These are phyloP conservation scores for Melanotus villosus DNA, from an alignment of 2,888 invertebrate species.

Conservation along the genomic window DNA sequence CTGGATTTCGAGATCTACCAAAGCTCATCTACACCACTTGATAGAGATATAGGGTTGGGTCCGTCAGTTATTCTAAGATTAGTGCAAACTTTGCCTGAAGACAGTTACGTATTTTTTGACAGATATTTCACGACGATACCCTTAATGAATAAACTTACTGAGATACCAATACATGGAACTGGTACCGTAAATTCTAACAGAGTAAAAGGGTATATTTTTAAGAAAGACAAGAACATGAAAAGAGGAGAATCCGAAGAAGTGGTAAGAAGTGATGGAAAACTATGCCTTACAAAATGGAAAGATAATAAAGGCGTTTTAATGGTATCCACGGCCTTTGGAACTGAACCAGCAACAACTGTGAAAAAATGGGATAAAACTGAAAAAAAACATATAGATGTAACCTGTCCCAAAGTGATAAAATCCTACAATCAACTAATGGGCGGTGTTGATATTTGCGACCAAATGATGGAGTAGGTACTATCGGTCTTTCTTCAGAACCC, in stretches of 20 bases:
- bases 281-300: not conserved
- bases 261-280: not conserved
- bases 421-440: not conserved
- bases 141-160: conserved; percentile 36
- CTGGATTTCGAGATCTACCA: not conserved
- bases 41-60: conserved; percentile 47
- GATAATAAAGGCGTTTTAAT: not conserved
- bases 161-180: not conserved
- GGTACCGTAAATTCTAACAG: not conserved
- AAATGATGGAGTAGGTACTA: conserved; percentile 1
- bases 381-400: not conserved
- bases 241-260: not conserved
- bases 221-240: not conserved
- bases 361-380: not conserved
- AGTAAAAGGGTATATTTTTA: conserved; percentile 1
- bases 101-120: conserved; percentile 50
- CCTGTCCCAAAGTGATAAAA: not conserved
- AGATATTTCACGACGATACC: conserved; percentile 27
- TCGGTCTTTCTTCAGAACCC: not conserved
- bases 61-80: conserved; percentile 48
- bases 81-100: conserved; percentile 51
- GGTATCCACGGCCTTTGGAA: not conserved
- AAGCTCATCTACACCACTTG: not conserved
- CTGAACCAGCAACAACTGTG: not conserved
- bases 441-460: not conserved